These are phyloP conservation scores for Gari tellinella DNA, from an alignment of 2,888 invertebrate genomes.

Conservation along the genomic window DNA sequence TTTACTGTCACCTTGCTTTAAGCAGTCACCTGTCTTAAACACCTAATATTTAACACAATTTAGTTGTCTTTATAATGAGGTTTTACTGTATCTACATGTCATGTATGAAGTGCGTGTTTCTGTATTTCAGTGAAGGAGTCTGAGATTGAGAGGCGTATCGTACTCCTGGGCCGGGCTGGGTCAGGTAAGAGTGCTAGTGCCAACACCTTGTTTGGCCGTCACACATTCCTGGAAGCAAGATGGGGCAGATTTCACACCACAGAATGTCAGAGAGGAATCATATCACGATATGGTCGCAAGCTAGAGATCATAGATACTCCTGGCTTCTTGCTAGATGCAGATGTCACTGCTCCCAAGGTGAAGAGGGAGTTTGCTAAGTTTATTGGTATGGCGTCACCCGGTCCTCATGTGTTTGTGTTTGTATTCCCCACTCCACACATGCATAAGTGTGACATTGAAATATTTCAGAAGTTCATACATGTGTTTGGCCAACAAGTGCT, in stretches of 20 bases:
- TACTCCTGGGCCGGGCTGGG: slow-evolving; percentile 50
- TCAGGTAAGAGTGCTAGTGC: slow-evolving; percentile 57
- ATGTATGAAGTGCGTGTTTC: too few species aligned
- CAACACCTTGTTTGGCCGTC: slow-evolving; percentile 56
- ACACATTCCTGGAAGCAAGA: slow-evolving; percentile 53
- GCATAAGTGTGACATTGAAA: slow-evolving; percentile 61
- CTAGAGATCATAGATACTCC: slow-evolving; percentile 57
- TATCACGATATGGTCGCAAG: slow-evolving; percentile 48
- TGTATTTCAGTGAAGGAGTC: slow-evolving; percentile 16
- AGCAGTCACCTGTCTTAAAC: too few species aligned
- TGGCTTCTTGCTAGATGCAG: slow-evolving; percentile 54
- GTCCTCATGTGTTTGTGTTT: slow-evolving; percentile 59
- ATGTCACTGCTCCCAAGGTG: slow-evolving; percentile 47
- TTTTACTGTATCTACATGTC: background rate
- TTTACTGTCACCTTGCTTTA: too few species aligned
- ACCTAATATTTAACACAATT: too few species aligned
- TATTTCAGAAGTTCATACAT: slow-evolving; percentile 56
- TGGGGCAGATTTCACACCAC: slow-evolving; percentile 62
- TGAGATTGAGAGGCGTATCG: slow-evolving; percentile 50
- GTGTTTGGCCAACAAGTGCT: slow-evolving; percentile 54
- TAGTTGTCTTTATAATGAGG: too few species aligned
- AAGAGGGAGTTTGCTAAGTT: slow-evolving; percentile 54
- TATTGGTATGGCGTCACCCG: slow-evolving; percentile 56
- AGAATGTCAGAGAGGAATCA: slow-evolving; percentile 49
- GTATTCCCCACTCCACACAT: slow-evolving; percentile 62